Evolutionary conservation across 2,113 vertebrate species (phyloP).

Genomic region (Chamaea fasciata): DNA sequence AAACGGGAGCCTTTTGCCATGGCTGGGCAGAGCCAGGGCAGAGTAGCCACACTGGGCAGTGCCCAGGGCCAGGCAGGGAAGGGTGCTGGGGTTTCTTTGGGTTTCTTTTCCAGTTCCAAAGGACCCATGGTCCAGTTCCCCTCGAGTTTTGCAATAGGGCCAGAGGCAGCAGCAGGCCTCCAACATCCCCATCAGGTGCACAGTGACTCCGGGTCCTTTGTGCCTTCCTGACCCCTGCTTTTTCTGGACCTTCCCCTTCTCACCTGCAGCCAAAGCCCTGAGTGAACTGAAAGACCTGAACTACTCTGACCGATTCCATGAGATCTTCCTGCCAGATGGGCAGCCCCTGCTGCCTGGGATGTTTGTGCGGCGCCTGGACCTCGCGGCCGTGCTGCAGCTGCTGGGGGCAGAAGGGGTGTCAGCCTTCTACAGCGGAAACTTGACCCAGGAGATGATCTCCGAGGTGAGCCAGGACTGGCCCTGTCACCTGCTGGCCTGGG

Average conservation of each 20-base stretch:
- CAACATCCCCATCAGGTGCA: not conserved
- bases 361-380: conserved; percentile 79
- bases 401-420: conserved; percentile 79
- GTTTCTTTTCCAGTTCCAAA: not conserved
- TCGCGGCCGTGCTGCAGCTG: conserved; percentile 80
- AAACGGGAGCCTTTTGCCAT: not conserved
- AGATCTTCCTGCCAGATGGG: conserved; percentile 80
- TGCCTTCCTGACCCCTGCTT: accelerated
- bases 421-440: conserved; percentile 87
- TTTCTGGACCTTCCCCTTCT: not conserved
- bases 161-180: not conserved
- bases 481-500: not conserved
- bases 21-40: not conserved
- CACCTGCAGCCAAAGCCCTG: conserved; percentile 79
- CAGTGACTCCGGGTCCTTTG: not conserved
- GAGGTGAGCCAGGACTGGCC: conserved; percentile 72
- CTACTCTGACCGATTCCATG: conserved; percentile 78
- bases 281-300: conserved; percentile 79
- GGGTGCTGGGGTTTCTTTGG: not conserved
- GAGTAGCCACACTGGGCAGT: not conserved
- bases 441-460: conserved; percentile 86
- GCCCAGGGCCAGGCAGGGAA: not conserved
- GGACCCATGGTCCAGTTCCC: not conserved
- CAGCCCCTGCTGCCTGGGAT: conserved; percentile 79
- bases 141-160: not conserved